Percentiles rank a stretch among this genome's conserved stretches.
Conservation (phyloP, 2,797 vertebrate species). For the Miichthys miiuy region DNA sequence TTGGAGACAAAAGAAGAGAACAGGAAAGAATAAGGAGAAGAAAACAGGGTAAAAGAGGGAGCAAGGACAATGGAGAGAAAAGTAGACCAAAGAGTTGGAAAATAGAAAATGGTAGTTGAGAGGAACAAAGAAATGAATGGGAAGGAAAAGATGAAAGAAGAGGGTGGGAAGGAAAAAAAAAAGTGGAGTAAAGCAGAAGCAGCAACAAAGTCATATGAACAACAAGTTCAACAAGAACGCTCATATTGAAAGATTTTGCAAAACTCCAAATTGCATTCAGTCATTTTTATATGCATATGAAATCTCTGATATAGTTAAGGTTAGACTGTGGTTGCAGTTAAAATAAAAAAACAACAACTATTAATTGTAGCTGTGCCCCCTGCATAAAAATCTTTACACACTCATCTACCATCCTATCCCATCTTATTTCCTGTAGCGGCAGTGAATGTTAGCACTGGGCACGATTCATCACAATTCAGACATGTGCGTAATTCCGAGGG, state of each 20-base stretch:
- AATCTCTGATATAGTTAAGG: neutral
- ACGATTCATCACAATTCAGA: neutral
- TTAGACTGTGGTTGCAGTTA: neutral
- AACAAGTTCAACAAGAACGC: neutral
- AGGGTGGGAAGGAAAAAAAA: neutral
- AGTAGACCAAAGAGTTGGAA: constrained; percentile 27
- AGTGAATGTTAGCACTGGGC: neutral
- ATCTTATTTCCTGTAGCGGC: neutral
- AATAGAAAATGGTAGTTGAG: neutral
- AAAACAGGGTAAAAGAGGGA: constrained; percentile 31
- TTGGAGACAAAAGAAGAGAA: constrained; percentile 38
- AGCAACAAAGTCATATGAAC: neutral
- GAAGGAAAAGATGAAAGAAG: constrained; percentile 22
- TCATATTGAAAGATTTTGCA: neutral
- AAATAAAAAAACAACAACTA: neutral
- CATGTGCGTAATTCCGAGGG: neutral
- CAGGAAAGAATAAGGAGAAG: constrained; percentile 18
- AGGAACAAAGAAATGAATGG: neutral
- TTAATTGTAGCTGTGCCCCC: neutral
- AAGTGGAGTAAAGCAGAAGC: neutral
- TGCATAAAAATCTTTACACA: neutral
- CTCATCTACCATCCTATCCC: neutral
- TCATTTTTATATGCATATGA: neutral
- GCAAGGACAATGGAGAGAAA: constrained; percentile 31
- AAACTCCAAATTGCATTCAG: neutral